Conservation (phyloP, 2,888 invertebrate genomes). For the Andrena praecox region DNA sequence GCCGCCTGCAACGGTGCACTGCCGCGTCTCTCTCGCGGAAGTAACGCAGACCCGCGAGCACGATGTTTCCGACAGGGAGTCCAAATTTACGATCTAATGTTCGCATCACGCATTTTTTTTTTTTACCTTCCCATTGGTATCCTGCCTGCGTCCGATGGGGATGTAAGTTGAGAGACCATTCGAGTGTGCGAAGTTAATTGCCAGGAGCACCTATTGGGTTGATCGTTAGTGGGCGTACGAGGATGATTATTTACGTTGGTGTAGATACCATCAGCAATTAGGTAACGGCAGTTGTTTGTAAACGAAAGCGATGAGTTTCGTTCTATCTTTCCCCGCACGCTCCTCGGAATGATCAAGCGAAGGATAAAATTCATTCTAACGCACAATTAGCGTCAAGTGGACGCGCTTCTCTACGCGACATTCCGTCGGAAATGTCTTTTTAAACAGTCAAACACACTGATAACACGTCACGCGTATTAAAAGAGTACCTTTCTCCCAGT, state of each 20-base stretch:
- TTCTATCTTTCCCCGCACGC: background rate
- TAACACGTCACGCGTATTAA: constrained; percentile 19
- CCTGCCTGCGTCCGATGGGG: background rate
- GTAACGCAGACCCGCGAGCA: constrained; percentile 50
- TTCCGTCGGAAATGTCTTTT: constrained; percentile 12
- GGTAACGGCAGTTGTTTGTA: background rate
- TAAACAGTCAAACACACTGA: constrained; percentile 22
- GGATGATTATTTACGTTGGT: background rate
- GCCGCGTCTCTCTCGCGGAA: constrained; percentile 63
- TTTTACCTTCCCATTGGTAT: too few relatives aligned
- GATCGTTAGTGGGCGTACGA: background rate
- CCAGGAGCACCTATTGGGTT: background rate
- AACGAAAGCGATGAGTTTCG: background rate
- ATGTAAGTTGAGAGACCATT: background rate
- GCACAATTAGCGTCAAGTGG: background rate
- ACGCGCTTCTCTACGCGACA: background rate
- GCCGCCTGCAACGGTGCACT: constrained; percentile 22
- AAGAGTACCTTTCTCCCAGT: constrained; percentile 62
- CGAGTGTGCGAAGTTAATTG: constrained; percentile 6
- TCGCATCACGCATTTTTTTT: background rate
- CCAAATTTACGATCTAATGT: constrained; percentile 14
- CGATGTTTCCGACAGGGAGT: constrained; percentile 50
- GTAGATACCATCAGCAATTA: background rate
- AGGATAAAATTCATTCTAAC: background rate
- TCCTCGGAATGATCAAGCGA: background rate